A percentile compares a stretch with the other conserved stretches of the same genome.
phyloP scores from a whole-genome alignment of 2,113 vertebrate genomes.

The Labrus mixtus region DNA sequence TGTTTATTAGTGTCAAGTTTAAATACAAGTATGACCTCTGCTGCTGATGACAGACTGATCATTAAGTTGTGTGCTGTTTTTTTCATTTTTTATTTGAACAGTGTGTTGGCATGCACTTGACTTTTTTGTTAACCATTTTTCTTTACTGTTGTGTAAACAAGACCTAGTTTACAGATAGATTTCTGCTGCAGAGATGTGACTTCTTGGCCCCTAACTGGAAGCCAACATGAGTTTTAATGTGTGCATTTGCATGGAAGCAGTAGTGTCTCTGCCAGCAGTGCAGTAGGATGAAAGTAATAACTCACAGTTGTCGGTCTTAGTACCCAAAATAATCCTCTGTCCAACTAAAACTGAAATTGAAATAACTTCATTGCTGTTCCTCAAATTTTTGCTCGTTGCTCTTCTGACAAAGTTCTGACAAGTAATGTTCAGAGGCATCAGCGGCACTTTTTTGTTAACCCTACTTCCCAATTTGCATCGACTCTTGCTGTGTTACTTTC shows the following conservation, averaged over 20 bases:
- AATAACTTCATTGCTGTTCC: neutral
- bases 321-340: neutral
- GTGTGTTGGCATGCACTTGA: neutral
- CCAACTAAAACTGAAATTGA: neutral
- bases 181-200: neutral
- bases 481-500: conserved; percentile 21
- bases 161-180: neutral
- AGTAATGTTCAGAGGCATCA: conserved; percentile 10
- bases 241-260: neutral
- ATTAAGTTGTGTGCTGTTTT: too few species aligned
- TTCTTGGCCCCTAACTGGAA: neutral
- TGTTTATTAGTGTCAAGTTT: neutral
- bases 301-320: neutral
- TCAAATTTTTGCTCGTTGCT: neutral
- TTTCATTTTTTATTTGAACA: neutral
- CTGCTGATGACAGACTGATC: neutral
- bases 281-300: neutral
- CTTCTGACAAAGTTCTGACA: conserved; percentile 10
- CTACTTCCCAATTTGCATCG: conserved; percentile 8
- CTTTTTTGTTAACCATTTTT: neutral
- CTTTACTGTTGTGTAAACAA: neutral
- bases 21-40: neutral
- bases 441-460: conserved; percentile 12
- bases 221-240: neutral
- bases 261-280: neutral